Evolutionary conservation across 1,140 invertebrate genomes (phyloP).

Genomic region (Sitobion miscanthi): DNA sequence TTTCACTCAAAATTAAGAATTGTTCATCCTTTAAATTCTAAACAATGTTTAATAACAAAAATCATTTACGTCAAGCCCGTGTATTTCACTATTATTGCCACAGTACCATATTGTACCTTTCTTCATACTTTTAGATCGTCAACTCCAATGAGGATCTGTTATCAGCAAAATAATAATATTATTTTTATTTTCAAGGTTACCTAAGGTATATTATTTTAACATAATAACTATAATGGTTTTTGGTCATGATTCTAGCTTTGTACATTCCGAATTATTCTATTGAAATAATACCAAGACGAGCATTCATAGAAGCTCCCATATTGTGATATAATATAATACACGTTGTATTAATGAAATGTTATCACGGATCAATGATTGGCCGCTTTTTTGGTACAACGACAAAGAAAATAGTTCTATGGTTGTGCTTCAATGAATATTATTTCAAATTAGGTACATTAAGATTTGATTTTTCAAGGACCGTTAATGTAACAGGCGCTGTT

Average conservation of each 20-base stretch:
- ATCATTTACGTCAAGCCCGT: background rate
- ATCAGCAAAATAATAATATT: background rate
- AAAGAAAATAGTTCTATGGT: background rate
- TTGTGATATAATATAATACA: too few relatives aligned
- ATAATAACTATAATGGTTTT: slow-evolving; percentile 11
- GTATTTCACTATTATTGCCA: background rate
- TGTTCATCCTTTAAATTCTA: background rate
- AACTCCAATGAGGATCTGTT: background rate
- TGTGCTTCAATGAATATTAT: background rate
- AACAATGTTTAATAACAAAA: background rate
- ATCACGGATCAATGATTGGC: background rate
- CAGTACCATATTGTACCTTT: background rate
- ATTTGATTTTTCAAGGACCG: background rate
- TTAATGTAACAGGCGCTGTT: background rate
- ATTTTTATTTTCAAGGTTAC: background rate
- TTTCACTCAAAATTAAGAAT: background rate
- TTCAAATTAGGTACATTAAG: background rate
- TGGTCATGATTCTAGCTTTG: background rate
- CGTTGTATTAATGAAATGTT: background rate
- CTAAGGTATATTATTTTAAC: background rate
- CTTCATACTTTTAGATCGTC: background rate
- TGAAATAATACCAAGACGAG: background rate
- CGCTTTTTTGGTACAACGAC: background rate
- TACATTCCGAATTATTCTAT: background rate
- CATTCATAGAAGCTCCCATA: background rate